Percentiles rank a stretch among this genome's conserved stretches.
phyloP scores from a whole-genome alignment of 2,797 vertebrate species.

The Semotilus atromaculatus region DNA sequence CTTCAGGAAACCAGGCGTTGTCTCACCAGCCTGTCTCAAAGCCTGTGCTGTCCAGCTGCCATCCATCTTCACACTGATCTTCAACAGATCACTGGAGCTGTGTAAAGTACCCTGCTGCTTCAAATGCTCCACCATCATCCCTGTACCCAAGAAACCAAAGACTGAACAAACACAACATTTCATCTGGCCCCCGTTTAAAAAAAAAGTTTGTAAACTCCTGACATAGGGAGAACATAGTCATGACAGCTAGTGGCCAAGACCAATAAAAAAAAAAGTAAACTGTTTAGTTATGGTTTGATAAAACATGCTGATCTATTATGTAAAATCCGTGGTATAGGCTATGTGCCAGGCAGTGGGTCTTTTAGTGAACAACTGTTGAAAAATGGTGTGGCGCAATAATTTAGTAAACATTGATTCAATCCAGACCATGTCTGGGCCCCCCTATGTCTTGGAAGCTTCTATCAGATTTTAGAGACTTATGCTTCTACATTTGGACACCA shows the following conservation, averaged over 20 bases:
- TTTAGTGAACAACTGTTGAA: constrained; percentile 23
- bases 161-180: too few species aligned
- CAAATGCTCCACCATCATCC: too few species aligned
- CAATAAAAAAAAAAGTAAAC: too few species aligned
- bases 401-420: constrained; percentile 34
- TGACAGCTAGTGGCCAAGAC: background rate
- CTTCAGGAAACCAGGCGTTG: too few species aligned
- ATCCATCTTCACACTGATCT: too few species aligned
- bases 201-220: too few species aligned
- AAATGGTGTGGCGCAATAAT: constrained; percentile 36
- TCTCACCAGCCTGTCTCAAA: too few species aligned
- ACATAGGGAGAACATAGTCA: background rate
- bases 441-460: constrained; percentile 48
- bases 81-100: too few species aligned
- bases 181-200: too few species aligned
- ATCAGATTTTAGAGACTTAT: constrained; percentile 12
- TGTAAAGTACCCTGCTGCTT: too few species aligned
- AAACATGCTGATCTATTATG: background rate
- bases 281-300: background rate
- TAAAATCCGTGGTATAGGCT: constrained; percentile 19
- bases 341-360: background rate
- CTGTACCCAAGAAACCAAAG: too few species aligned
- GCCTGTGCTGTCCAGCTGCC: too few species aligned
- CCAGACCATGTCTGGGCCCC: constrained; percentile 4
- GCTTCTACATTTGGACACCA: constrained; percentile 51